phyloP scores from a whole-genome alignment of 2,797 vertebrate genomes.

The Scarus forsteni region DNA sequence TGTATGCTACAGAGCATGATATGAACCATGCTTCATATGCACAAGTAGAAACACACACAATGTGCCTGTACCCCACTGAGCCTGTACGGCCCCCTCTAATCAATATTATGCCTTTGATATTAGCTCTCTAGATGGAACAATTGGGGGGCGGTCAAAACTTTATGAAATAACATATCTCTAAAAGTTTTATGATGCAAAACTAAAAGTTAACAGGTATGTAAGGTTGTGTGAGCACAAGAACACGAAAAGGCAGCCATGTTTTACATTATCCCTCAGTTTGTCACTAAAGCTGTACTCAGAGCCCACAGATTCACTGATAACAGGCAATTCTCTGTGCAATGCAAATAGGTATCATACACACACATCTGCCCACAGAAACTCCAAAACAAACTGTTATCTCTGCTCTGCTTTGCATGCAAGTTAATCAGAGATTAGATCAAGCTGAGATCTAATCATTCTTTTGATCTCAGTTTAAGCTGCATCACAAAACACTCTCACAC shows the following conservation, averaged over 20 bases:
- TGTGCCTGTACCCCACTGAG: too few relatives aligned
- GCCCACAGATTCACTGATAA: not conserved
- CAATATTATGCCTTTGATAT: too few relatives aligned
- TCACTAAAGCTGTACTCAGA: not conserved
- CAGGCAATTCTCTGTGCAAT: not conserved
- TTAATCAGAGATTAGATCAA: constrained; percentile 50
- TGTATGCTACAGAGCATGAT: too few relatives aligned
- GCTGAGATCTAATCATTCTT: constrained; percentile 46
- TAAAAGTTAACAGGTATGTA: too few relatives aligned
- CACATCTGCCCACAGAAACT: not conserved
- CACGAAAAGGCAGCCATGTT: not conserved
- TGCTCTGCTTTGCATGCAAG: constrained; percentile 40
- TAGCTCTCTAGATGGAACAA: too few relatives aligned
- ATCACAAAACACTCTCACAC: constrained; percentile 37
- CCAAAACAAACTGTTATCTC: constrained; percentile 23
- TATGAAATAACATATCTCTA: too few relatives aligned
- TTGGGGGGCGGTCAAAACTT: too few relatives aligned
- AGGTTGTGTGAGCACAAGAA: too few relatives aligned
- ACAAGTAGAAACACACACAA: too few relatives aligned
- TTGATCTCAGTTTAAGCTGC: constrained; percentile 55
- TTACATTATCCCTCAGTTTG: constrained; percentile 10
- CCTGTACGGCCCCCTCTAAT: too few relatives aligned
- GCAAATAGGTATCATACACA: constrained; percentile 6
- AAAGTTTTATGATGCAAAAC: too few relatives aligned
- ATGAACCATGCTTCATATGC: too few relatives aligned